Evolutionary conservation across 2,113 vertebrate species (phyloP), one percentile per base, ranked within the genome.

Genomic region (Naja naja): DNA sequence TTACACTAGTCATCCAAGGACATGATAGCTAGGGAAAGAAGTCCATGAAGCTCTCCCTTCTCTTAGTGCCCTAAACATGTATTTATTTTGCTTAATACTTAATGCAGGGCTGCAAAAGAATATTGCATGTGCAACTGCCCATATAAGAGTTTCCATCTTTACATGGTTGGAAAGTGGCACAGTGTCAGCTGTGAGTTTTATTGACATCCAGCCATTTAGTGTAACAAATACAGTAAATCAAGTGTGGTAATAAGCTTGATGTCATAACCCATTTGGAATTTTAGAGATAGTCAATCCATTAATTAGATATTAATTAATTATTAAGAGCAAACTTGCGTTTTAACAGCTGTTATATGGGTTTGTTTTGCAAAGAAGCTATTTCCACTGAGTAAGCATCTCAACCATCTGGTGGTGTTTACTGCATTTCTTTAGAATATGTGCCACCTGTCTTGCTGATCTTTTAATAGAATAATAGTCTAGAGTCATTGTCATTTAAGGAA

Each of bases 241-340:
- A 93, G 87, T 20, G 1, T 69, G 14, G 5, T 92, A 92, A 93
- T 14, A 92, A 18, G 56, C 4, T 96, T 94, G 93, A 30, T 69
- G 27, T 58, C 20, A 87, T 90, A 52, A 94, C 94, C 81, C 86
- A 95, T 93, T 95, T 94, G 3, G 12, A 95, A 95, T 89, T 87
- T 92, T 93, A 96, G 53, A 25, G n/a, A 47, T 6, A 94, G 23
- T 55, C 95, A 95, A 95, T 94, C 86, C 94, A 60, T 87, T 96
- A 95, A 94, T 94, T 95, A 91, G 39, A 89, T 93, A 94, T 93
- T 94, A 96, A 91, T 88, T 88, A 55, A 95, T 96, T 95, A 93
- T 85, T 95, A 54, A 95, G 88, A 95, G 90, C 0, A 60, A 53
- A 85, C n/a, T 87, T 95, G 23, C 93, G 88, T n/a, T 94, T 94